A percentile compares a stretch with the other conserved stretches of the same genome.
Conservation (phyloP, 2,797 vertebrate species). For the Mergus octosetaceus region DNA sequence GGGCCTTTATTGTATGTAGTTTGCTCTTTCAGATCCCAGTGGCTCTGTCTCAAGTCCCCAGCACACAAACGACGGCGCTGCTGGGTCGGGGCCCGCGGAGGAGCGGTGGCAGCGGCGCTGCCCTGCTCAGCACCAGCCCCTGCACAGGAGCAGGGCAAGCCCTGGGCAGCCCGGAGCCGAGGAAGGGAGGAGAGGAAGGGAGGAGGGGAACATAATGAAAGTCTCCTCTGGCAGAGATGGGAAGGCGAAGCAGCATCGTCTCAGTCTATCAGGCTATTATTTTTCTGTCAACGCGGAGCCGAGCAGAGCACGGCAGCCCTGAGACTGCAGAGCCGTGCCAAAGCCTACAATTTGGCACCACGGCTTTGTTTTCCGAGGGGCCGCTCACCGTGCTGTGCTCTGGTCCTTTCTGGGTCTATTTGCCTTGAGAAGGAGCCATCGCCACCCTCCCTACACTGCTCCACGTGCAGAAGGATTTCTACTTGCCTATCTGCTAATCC, state of each 20-base stretch:
- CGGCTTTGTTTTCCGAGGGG: background rate
- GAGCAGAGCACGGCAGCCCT: background rate
- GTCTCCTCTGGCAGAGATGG: background rate
- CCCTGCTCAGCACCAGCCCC: background rate
- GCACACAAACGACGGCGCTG: background rate
- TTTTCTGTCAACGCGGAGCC: background rate
- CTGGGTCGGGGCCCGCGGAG: background rate
- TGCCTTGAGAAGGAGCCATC: background rate
- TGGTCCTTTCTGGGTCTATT: background rate
- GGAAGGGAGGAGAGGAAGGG: background rate
- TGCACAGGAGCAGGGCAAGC: accelerated
- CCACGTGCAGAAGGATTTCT: accelerated
- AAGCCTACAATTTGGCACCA: background rate
- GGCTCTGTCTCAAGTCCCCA: background rate
- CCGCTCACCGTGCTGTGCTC: accelerated
- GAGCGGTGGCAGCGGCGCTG: background rate
- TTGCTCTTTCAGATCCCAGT: slow-evolving; percentile 13
- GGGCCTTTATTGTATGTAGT: background rate
- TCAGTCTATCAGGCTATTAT: accelerated
- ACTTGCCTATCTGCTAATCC: accelerated
- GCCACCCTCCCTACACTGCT: accelerated
- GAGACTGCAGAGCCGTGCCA: background rate
- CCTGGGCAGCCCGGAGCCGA: accelerated
- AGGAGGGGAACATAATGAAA: background rate
- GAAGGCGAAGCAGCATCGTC: background rate